These are phyloP conservation scores for Carassius auratus DNA, from an alignment of 2,113 vertebrate species.

Conservation along the genomic window DNA sequence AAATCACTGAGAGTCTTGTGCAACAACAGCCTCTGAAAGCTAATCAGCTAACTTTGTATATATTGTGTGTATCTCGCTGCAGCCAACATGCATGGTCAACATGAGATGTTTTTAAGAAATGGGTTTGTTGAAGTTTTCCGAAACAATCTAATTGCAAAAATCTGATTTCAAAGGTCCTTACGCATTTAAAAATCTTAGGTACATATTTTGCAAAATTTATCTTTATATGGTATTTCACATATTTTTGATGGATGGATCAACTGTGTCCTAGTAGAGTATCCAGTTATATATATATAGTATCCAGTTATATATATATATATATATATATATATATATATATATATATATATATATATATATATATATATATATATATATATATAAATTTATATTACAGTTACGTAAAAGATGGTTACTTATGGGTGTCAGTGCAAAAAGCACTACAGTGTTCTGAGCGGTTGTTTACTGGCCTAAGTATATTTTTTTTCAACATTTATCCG, in stretches of 20 bases:
- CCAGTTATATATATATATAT: no score
- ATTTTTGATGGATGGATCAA: not conserved
- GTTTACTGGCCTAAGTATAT: not conserved
- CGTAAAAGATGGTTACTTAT: no score
- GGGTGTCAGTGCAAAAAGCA: not conserved
- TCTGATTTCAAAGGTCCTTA: not conserved
- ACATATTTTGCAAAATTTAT: not conserved
- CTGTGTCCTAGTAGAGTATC: not conserved
- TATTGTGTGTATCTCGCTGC: not conserved
- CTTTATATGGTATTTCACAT: not conserved
- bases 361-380: no score
- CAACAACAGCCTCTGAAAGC: not conserved
- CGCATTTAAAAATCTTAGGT: not conserved
- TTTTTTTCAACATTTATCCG: no score
- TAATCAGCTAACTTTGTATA: not conserved
- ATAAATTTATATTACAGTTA: not conserved
- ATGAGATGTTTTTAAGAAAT: not conserved
- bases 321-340: no score
- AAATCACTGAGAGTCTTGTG: slow-evolving; percentile 1
- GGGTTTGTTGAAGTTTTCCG: not conserved
- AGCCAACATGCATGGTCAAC: no score
- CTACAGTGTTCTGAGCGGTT: not conserved
- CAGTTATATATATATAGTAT: not conserved
- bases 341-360: no score
- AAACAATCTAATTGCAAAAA: not conserved